Evolutionary conservation across 2,797 vertebrate genomes (phyloP), one percentile per base, ranked within the genome.

Genomic region (Echiichthys vipera): DNA sequence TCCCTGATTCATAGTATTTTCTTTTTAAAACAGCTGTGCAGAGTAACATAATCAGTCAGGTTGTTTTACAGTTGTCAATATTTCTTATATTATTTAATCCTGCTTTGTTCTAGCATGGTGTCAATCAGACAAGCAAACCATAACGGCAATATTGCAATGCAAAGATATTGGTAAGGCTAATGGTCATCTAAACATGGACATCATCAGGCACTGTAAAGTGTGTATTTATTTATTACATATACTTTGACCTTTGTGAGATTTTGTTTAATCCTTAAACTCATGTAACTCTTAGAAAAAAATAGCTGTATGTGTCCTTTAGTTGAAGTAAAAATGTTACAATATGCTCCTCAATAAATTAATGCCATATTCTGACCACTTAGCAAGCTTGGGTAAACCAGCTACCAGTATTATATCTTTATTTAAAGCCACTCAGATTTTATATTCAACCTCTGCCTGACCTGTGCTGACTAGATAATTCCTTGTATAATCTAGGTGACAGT

Each of bases 361-460:
- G 29, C 42, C 75, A 61, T 77, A 81, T 83, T 63, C 65, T 55
- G 58, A 78, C 74, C 71, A 79, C 67, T 88, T 80, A 24, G 75
- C 58, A 71, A 70, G 61, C 71, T 74, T 74, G 53, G 59, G 24
- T 90, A 81, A 92, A 90, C 89, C 88, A 82, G 75, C 81, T 90
- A 69, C 83, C 89, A 90, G 90, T 91, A 89, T 95, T 94, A 90
- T 83, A 22, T 86, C 54, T 75, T 83, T 86, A 86, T 90, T 92
- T 83, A 76, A 90, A 83, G 74, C 84, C 81, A 81, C 83, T 89
- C 65, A 65, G 32, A 68, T 81, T 76, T 89, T 84, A 65, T 86
- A 69, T 76, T 78, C 15, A 65, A 72, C 68, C 65, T 89, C 81
- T 74, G 74, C 80, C 77, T 84, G 75, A 77, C 74, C 62, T 87